phyloP scores from a whole-genome alignment of 2,797 vertebrate genomes.

The Aplochiton taeniatus region DNA sequence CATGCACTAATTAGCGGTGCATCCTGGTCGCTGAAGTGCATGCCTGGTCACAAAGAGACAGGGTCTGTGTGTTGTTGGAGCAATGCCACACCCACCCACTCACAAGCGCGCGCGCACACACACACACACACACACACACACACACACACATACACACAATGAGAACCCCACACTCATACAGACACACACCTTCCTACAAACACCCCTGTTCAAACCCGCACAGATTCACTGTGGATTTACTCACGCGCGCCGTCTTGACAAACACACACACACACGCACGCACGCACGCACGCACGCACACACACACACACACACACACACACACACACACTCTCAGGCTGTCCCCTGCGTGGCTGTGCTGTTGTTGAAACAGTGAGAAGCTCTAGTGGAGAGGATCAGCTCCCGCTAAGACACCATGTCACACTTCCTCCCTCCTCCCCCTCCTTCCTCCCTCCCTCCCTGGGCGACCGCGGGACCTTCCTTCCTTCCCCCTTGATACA shows the following conservation, averaged over 20 bases:
- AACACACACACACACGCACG: slow-evolving; percentile 1
- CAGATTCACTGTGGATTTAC: background rate
- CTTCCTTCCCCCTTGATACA: slow-evolving; percentile 64
- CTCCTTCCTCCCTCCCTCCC: slow-evolving; percentile 55
- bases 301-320: background rate
- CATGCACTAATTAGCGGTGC: too few species aligned
- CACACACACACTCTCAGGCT: background rate
- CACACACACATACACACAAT: slow-evolving; percentile 5
- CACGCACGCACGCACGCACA: background rate
- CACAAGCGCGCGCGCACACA: background rate
- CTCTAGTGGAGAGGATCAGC: slow-evolving; percentile 65
- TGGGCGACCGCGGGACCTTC: slow-evolving; percentile 61
- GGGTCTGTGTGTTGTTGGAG: background rate
- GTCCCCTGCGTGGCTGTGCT: slow-evolving; percentile 56
- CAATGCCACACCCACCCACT: background rate
- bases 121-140: slow-evolving; percentile 39
- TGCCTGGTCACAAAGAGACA: too few species aligned
- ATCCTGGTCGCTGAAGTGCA: too few species aligned
- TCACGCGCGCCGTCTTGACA: too few species aligned
- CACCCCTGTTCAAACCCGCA: too few species aligned
- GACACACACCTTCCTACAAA: background rate
- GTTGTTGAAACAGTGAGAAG: slow-evolving; percentile 64
- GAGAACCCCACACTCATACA: slow-evolving; percentile 19
- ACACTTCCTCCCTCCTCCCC: slow-evolving; percentile 68
- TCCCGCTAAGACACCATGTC: slow-evolving; percentile 74